phyloP scores from a whole-genome alignment of 2,797 vertebrate genomes.

The Diglossa cyanea region DNA sequence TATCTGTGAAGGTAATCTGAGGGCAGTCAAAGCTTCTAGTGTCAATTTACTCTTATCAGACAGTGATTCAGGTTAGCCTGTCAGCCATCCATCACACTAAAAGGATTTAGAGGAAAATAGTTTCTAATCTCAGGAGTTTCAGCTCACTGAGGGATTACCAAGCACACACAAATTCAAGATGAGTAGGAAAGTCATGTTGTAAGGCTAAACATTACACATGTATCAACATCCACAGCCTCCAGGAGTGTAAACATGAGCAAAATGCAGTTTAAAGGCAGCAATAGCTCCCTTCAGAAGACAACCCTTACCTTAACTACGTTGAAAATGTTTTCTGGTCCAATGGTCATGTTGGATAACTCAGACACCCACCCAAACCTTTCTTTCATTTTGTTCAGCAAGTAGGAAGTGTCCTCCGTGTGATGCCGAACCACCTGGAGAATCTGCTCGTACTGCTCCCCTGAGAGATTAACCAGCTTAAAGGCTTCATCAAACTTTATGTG shows the following conservation, averaged over 20 bases:
- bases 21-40: background rate
- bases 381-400: constrained; percentile 84
- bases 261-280: background rate
- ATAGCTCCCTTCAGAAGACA: background rate
- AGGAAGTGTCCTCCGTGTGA: constrained; percentile 84
- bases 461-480: constrained; percentile 82
- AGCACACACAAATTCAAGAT: background rate
- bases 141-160: background rate
- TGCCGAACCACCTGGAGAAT: constrained; percentile 82
- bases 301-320: constrained; percentile 80
- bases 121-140: constrained; percentile 20
- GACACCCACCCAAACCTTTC: constrained; percentile 88
- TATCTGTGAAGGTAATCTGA: constrained; percentile 7
- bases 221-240: background rate
- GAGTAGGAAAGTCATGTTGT: background rate
- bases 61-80: constrained; percentile 4
- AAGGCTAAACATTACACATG: background rate
- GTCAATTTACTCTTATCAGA: constrained; percentile 8
- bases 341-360: constrained; percentile 73
- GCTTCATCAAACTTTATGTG: constrained; percentile 84
- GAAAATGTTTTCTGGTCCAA: constrained; percentile 76
- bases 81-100: constrained; percentile 5
- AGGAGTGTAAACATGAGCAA: background rate
- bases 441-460: constrained; percentile 85
- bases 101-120: constrained; percentile 38